phyloP scores from a whole-genome alignment of 2,888 invertebrate genomes.

The Hirudinaria manillensis region DNA sequence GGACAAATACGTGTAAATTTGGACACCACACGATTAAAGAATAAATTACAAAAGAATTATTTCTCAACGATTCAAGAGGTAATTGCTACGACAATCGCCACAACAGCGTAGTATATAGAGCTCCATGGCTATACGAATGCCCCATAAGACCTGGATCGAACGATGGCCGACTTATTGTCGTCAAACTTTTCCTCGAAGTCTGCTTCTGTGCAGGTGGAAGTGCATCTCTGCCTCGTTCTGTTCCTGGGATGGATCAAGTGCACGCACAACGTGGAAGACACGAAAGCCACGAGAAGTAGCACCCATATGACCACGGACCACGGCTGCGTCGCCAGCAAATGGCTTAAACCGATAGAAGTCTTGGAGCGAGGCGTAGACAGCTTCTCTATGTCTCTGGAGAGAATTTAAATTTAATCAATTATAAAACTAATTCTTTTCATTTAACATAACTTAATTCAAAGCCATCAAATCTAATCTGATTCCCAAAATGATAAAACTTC shows the following conservation, averaged over 20 bases:
- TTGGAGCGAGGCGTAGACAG: neutral
- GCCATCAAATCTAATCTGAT: too few relatives aligned
- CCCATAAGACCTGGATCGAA: conserved; percentile 15
- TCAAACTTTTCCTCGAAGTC: conserved; percentile 8
- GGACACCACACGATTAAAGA: too few relatives aligned
- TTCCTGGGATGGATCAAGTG: neutral
- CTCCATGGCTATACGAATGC: neutral
- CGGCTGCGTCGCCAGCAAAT: neutral
- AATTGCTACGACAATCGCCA: too few relatives aligned
- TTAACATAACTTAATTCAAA: too few relatives aligned
- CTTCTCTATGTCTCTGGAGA: neutral
- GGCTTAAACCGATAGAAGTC: neutral
- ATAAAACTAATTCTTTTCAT: neutral
- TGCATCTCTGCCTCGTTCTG: neutral
- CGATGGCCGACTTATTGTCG: neutral
- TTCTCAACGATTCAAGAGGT: too few relatives aligned
- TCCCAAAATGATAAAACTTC: too few relatives aligned
- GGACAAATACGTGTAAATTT: too few relatives aligned
- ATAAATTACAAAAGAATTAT: too few relatives aligned
- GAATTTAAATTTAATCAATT: neutral
- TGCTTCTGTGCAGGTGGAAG: conserved; percentile 17
- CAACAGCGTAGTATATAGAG: too few relatives aligned
- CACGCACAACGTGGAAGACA: neutral
- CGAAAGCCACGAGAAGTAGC: neutral
- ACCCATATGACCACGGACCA: neutral